These are phyloP conservation scores for Dicrostonyx torquatus DNA, from an alignment of 2,797 vertebrate genomes.

Conservation along the genomic window DNA sequence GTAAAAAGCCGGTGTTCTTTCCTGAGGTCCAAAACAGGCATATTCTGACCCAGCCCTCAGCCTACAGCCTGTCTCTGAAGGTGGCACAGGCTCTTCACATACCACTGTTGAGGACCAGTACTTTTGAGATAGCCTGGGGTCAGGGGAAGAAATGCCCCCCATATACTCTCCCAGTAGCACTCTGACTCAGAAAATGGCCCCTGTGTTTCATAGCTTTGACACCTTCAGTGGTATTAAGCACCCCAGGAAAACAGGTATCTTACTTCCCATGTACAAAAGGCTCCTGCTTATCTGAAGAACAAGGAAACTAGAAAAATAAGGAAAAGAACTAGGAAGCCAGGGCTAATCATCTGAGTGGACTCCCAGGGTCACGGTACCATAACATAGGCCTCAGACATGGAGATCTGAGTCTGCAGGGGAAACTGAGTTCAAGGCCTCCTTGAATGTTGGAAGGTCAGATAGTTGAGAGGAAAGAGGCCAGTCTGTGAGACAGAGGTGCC, in stretches of 20 bases:
- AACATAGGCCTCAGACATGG: neutral
- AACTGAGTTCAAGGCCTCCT: accelerated
- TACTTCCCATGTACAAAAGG: neutral
- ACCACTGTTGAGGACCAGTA: neutral
- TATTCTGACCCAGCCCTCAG: neutral
- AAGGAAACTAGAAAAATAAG: neutral
- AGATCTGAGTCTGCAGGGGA: neutral
- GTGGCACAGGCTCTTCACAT: neutral
- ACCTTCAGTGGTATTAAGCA: neutral
- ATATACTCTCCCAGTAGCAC: neutral
- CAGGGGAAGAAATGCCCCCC: neutral
- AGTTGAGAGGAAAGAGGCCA: neutral
- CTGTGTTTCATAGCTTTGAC: no score
- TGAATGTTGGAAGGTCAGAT: neutral
- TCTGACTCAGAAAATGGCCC: accelerated
- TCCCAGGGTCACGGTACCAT: neutral
- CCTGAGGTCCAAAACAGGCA: neutral
- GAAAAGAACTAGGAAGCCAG: neutral
- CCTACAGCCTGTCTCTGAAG: neutral
- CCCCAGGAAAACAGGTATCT: neutral
- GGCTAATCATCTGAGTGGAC: neutral
- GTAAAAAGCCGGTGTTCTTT: neutral
- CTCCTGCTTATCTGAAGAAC: neutral
- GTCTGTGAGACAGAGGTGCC: no score
- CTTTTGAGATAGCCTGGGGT: neutral